phyloP scores from a whole-genome alignment of 2,113 vertebrate genomes.

The Scophthalmus maximus region DNA sequence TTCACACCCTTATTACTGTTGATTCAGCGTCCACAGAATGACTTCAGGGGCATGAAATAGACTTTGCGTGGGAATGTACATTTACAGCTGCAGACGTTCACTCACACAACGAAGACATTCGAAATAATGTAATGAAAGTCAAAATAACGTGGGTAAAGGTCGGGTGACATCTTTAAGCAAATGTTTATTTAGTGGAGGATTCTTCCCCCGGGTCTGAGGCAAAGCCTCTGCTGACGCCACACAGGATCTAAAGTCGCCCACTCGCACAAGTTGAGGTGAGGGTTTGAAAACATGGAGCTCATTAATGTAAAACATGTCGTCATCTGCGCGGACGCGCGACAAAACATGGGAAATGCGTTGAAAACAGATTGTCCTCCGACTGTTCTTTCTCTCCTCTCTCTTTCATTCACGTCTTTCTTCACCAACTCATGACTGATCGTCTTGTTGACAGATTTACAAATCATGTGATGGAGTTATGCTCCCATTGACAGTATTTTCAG shows the following conservation, averaged over 20 bases:
- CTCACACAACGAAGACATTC: conserved; percentile 12
- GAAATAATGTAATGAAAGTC: not conserved
- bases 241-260: conserved; percentile 6
- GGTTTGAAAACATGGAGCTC: not conserved
- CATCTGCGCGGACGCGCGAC: conserved; percentile 7
- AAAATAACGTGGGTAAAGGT: conserved; percentile 10
- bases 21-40: not conserved
- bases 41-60: conserved; percentile 12
- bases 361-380: not conserved
- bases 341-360: conserved; percentile 14
- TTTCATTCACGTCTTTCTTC: too few relatives aligned
- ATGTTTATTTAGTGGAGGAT: conserved; percentile 21
- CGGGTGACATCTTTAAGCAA: conserved; percentile 11
- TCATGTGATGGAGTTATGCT: too few relatives aligned
- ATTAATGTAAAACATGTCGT: conserved; percentile 30
- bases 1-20: too few relatives aligned
- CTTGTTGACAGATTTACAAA: too few relatives aligned
- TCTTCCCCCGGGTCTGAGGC: too few relatives aligned
- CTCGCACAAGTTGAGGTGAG: conserved; percentile 24
- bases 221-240: too few relatives aligned
- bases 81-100: conserved; percentile 9
- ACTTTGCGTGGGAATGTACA: not conserved
- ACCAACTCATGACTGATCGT: too few relatives aligned
- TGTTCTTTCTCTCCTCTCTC: not conserved
- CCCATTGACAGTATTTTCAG: too few relatives aligned